Evolutionary conservation across 2,888 invertebrate species (phyloP).

Genomic region (Eucriotettix oculatus): DNA sequence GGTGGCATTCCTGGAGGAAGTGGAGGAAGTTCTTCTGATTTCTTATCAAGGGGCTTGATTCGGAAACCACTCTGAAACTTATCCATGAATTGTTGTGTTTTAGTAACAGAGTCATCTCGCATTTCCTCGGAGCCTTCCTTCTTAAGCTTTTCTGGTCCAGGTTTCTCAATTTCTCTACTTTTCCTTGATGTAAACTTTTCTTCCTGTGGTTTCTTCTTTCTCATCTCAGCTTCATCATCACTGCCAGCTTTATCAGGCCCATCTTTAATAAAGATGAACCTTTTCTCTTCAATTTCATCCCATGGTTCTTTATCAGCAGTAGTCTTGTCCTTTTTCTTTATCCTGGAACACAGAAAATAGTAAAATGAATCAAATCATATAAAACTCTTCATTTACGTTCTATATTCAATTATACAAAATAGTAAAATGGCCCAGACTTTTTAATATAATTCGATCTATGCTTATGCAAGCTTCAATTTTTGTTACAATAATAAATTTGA

Average conservation of each 20-base stretch:
- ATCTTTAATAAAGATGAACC: constrained; percentile 18
- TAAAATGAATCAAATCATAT: neutral
- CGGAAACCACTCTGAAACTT: constrained; percentile 14
- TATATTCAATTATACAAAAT: neutral
- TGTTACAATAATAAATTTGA: too few relatives aligned
- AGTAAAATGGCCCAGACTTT: neutral
- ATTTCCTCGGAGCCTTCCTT: constrained; percentile 7
- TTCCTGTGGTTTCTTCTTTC: constrained; percentile 8
- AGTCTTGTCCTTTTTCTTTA: constrained; percentile 38
- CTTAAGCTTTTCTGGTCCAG: constrained; percentile 10
- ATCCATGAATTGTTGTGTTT: constrained; percentile 11
- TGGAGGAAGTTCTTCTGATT: constrained; percentile 28
- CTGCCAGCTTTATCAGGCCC: constrained; percentile 11
- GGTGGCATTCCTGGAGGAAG: constrained; percentile 34
- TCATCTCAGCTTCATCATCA: constrained; percentile 12
- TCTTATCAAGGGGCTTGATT: constrained; percentile 10
- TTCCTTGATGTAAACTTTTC: constrained; percentile 9
- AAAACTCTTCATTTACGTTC: too few relatives aligned
- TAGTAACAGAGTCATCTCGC: constrained; percentile 9
- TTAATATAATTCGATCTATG: neutral
- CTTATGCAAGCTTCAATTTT: too few relatives aligned
- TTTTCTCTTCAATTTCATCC: constrained; percentile 25
- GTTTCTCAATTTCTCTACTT: constrained; percentile 12
- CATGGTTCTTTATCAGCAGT: constrained; percentile 17
- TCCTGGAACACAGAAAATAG: constrained; percentile 23